Conservation (phyloP, 2,888 invertebrate species). For the Stenurella melanura region DNA sequence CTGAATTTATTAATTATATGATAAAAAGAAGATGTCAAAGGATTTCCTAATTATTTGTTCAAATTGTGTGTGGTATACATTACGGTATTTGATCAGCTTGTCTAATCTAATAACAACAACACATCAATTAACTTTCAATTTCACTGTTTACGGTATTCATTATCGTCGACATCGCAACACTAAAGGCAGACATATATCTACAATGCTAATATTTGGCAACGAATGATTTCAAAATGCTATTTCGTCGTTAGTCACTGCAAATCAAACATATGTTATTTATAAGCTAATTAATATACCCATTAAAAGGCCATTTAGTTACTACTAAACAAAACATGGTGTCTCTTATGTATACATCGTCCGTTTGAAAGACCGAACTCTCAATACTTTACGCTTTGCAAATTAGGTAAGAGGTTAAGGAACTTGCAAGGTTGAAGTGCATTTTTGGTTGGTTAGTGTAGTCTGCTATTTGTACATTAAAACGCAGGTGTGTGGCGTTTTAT, state of each 20-base stretch:
- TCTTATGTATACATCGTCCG: background rate
- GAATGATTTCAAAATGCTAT: background rate
- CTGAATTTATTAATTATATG: no score
- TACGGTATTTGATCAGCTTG: background rate
- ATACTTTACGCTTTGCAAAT: background rate
- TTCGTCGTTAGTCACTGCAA: conserved; percentile 2
- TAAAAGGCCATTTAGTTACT: background rate
- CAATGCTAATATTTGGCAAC: background rate
- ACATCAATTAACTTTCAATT: conserved; percentile 12
- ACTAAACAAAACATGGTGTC: background rate
- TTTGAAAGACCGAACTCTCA: background rate
- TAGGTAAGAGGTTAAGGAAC: conserved; percentile 6
- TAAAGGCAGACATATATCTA: background rate
- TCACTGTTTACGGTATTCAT: background rate
- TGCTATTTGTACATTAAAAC: background rate
- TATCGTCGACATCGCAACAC: no score
- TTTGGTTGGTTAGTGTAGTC: background rate
- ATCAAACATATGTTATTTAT: conserved; percentile 17
- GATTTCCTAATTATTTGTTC: no score
- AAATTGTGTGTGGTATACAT: background rate
- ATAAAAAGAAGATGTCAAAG: no score
- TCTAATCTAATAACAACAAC: background rate
- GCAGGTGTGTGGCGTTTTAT: background rate
- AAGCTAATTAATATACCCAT: background rate
- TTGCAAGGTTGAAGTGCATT: conserved; percentile 9